phyloP scores from a whole-genome alignment of 2,888 invertebrate species.

The Maniola hyperantus region DNA sequence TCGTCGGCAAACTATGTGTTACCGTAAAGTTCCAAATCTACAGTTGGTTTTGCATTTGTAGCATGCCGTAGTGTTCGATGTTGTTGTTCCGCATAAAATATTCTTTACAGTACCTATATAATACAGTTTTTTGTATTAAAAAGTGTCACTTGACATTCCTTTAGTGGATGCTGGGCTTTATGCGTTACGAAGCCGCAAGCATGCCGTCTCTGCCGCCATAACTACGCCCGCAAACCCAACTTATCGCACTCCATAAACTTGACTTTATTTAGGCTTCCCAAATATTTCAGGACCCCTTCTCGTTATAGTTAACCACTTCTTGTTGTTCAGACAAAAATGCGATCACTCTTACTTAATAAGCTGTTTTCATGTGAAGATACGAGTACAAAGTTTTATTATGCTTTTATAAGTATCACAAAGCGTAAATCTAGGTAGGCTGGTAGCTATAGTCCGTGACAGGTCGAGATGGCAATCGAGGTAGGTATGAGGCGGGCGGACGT shows the following conservation, averaged over 20 bases:
- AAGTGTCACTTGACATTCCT: neutral
- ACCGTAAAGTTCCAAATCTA: too few relatives aligned
- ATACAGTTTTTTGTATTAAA: neutral
- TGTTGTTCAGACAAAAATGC: neutral
- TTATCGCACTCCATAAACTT: conserved; percentile 45
- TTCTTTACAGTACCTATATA: too few relatives aligned
- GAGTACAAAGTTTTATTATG: too few relatives aligned
- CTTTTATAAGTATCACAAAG: too few relatives aligned
- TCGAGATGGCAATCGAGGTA: too few relatives aligned
- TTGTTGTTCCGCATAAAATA: too few relatives aligned
- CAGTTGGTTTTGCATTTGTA: too few relatives aligned
- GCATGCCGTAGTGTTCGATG: too few relatives aligned
- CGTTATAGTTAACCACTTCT: neutral
- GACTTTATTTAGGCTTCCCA: conserved; percentile 48
- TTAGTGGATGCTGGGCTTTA: conserved; percentile 39
- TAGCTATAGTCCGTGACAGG: too few relatives aligned
- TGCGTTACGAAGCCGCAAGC: conserved; percentile 54
- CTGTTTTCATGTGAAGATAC: neutral
- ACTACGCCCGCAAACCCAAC: conserved; percentile 38
- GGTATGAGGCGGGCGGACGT: too few relatives aligned
- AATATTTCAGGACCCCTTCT: conserved; percentile 29
- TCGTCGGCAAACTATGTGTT: too few relatives aligned
- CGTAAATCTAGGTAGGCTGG: too few relatives aligned
- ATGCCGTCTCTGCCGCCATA: conserved; percentile 37
- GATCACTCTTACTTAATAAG: neutral